Percentiles rank a stretch among this genome's conserved stretches.
phyloP scores from a whole-genome alignment of 64 coral and sea anemone genomes.

The Catalaphyllia jardinei region DNA sequence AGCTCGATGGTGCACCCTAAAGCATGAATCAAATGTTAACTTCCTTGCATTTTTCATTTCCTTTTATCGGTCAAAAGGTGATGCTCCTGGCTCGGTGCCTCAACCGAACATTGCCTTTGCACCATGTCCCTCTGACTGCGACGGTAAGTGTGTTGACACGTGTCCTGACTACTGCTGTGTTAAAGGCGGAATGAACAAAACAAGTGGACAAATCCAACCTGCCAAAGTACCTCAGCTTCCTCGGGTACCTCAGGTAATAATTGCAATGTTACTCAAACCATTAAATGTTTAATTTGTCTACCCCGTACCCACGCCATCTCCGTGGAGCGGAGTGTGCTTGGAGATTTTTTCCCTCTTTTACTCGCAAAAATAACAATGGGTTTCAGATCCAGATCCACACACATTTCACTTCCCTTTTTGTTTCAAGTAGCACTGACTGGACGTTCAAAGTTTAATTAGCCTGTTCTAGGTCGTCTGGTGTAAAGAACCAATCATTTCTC shows the following conservation, averaged over 20 bases:
- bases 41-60: background rate
- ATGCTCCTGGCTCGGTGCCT: constrained; percentile 56
- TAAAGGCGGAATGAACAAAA: background rate
- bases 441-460: too few species aligned
- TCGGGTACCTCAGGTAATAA: background rate
- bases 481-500: background rate
- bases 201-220: background rate
- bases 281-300: background rate
- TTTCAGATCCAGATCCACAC: too few species aligned
- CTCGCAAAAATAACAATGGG: too few species aligned
- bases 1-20: too few species aligned
- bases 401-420: too few species aligned
- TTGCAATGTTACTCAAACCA: background rate
- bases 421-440: too few species aligned
- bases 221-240: background rate
- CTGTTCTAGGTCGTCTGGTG: too few species aligned
- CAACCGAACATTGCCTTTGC: constrained; percentile 9
- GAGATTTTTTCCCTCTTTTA: too few species aligned
- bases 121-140: constrained; percentile 35
- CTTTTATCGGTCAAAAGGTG: constrained; percentile 4
- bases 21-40: too few species aligned
- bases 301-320: too few species aligned
- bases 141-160: constrained; percentile 30
- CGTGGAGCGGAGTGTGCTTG: too few species aligned
- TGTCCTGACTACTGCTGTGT: constrained; percentile 74